Percentiles rank a stretch among this genome's conserved stretches.
These are phyloP conservation scores for Enteromius viviparus DNA, from an alignment of 2,797 vertebrate species.

Conservation along the genomic window DNA sequence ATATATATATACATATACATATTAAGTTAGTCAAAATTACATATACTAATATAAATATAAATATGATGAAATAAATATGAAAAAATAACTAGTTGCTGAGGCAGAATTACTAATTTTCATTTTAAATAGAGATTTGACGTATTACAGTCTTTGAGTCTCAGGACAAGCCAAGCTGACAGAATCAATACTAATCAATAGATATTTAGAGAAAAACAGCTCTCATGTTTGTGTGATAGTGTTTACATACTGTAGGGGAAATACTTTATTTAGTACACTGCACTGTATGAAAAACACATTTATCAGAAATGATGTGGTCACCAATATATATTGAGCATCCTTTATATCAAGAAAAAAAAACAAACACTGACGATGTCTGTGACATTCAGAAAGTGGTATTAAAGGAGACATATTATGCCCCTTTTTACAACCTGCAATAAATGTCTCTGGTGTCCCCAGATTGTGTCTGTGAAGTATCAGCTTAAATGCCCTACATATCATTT, in stretches of 20 bases:
- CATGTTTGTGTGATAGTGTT: not conserved
- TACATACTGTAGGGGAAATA: not conserved
- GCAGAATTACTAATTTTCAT: no score
- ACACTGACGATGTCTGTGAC: not conserved
- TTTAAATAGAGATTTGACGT: not conserved
- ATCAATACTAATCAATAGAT: not conserved
- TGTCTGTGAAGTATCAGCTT: no score
- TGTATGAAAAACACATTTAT: not conserved
- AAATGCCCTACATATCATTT: no score
- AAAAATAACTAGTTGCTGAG: not conserved
- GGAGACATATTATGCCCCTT: not conserved
- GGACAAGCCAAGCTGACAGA: not conserved
- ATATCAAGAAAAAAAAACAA: not conserved
- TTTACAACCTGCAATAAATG: no score
- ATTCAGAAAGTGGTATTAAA: not conserved
- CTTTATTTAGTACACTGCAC: not conserved
- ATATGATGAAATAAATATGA: no score
- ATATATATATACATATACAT: no score
- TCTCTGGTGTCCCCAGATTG: no score
- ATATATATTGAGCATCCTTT: not conserved
- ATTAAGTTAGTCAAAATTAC: no score
- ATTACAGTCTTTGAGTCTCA: not conserved
- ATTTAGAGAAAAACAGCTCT: not conserved
- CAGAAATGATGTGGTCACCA: not conserved
- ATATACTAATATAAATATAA: no score